Conservation (phyloP, 2,797 vertebrate genomes). For the Sebastes taczanowskii region DNA sequence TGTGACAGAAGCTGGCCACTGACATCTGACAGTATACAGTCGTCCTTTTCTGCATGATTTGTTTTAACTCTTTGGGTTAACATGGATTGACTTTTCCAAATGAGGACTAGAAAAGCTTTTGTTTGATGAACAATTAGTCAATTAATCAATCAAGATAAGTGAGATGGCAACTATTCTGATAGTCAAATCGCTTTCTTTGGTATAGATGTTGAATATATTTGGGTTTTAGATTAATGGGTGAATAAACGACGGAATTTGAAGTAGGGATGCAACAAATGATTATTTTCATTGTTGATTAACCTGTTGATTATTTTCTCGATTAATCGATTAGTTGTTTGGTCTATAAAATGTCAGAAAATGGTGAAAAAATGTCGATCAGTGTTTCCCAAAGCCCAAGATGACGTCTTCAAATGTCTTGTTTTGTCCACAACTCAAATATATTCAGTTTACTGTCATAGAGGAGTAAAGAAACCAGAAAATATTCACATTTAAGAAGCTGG, state of each 20-base stretch:
- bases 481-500: no score
- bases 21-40: neutral
- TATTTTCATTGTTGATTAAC: no score
- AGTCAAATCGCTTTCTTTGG: neutral
- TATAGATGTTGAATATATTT: neutral
- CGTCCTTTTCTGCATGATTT: neutral
- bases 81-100: no score
- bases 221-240: neutral
- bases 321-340: no score
- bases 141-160: neutral
- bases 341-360: fast-evolving
- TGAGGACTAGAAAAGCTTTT: neutral
- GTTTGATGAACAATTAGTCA: neutral
- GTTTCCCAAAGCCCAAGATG: no score
- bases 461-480: no score
- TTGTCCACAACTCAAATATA: no score
- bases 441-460: no score
- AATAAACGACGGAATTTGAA: neutral
- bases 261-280: no score
- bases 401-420: fast-evolving
- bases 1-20: neutral
- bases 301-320: no score
- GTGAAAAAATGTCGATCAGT: no score
- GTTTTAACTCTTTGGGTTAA: neutral
- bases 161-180: neutral